phyloP scores from a whole-genome alignment of 1,140 invertebrate genomes.

The Euwallacea similis region DNA sequence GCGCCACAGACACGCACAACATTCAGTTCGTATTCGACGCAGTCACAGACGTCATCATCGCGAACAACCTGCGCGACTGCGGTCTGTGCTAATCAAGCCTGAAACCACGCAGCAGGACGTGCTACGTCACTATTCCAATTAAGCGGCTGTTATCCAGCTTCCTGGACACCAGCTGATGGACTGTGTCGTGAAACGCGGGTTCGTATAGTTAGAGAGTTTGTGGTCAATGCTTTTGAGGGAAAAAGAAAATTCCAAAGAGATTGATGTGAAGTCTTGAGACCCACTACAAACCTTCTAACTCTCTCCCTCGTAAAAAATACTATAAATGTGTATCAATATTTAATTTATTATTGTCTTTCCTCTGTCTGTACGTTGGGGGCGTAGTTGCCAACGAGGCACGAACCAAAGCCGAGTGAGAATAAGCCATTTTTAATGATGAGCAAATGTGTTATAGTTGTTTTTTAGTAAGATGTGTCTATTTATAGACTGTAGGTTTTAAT shows the following conservation, averaged over 20 bases:
- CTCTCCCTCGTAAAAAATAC: too few relatives aligned
- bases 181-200: too few relatives aligned
- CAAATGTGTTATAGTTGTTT: conserved; percentile 43
- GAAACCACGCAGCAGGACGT: background rate
- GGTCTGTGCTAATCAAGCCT: conserved; percentile 61
- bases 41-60: conserved; percentile 91
- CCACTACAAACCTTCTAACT: too few relatives aligned
- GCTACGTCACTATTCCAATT: too few relatives aligned
- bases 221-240: too few relatives aligned
- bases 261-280: too few relatives aligned
- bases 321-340: background rate
- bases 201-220: too few relatives aligned
- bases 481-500: conserved; percentile 25
- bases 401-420: conserved; percentile 48
- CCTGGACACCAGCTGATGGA: too few relatives aligned
- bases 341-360: background rate
- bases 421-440: conserved; percentile 8
- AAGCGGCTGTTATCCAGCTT: too few relatives aligned
- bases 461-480: conserved; percentile 20
- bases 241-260: too few relatives aligned
- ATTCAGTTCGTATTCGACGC: conserved; percentile 92
- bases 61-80: conserved; percentile 91
- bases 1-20: conserved; percentile 89
- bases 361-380: background rate
- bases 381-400: conserved; percentile 27